A percentile compares a stretch with the other conserved stretches of the same genome.
phyloP scores from a whole-genome alignment of 2,113 vertebrate species.

The Muntiacus reevesi region DNA sequence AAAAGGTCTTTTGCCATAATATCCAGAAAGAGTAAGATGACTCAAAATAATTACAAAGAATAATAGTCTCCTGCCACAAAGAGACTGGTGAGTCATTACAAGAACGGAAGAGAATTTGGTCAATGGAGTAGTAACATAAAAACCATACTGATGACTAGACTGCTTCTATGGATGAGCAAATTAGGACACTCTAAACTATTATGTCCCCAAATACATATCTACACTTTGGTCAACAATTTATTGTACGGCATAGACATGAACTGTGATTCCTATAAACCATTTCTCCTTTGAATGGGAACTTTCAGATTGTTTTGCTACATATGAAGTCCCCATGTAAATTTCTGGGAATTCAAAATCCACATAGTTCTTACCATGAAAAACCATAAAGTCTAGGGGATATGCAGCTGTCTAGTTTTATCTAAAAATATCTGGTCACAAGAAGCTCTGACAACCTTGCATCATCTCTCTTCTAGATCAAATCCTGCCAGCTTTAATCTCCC shows the following conservation, averaged over 20 bases:
- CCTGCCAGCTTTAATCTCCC: not conserved
- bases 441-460: not conserved
- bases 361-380: not conserved
- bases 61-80: not conserved
- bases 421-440: not conserved
- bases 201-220: not conserved
- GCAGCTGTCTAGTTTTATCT: not conserved
- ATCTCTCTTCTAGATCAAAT: not conserved
- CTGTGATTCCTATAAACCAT: not conserved
- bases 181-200: not conserved
- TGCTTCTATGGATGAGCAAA: not conserved
- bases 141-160: not conserved
- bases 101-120: not conserved
- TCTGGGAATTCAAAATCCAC: not conserved
- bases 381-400: not conserved
- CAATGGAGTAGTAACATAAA: not conserved
- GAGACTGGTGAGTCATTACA: not conserved
- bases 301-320: not conserved
- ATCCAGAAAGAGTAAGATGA: not conserved
- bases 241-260: not conserved
- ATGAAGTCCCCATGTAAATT: not conserved
- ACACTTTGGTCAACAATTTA: not conserved
- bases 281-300: not conserved
- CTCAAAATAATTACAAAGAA: conserved; percentile 24
- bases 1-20: not conserved